phyloP scores from a whole-genome alignment of 2,888 invertebrate genomes.

The Dynastes tityus region DNA sequence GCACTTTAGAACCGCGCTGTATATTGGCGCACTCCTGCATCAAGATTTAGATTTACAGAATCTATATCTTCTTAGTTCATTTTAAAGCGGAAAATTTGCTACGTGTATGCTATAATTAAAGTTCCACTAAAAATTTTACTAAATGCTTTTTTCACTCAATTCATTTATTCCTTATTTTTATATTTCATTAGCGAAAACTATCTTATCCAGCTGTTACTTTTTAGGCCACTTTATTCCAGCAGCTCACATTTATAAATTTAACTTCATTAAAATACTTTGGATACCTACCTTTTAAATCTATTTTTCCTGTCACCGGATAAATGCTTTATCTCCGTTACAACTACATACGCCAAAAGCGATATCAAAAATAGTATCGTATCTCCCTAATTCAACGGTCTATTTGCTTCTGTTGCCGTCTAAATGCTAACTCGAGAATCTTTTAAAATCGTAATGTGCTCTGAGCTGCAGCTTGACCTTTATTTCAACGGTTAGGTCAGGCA shows the following conservation, averaged over 20 bases:
- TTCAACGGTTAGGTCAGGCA: constrained; percentile 46
- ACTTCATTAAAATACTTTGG: neutral
- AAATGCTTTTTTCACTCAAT: too few relatives aligned
- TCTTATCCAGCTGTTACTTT: too few relatives aligned
- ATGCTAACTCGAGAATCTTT: constrained; percentile 26
- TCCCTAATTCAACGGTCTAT: neutral
- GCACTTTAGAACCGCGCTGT: too few relatives aligned
- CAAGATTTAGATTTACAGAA: too few relatives aligned
- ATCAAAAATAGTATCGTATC: neutral
- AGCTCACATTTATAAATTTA: neutral
- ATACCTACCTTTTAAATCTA: neutral
- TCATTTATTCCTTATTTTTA: too few relatives aligned
- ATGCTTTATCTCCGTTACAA: neutral
- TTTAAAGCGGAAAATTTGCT: too few relatives aligned
- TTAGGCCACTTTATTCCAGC: too few relatives aligned
- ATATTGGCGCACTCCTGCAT: too few relatives aligned
- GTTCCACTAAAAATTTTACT: too few relatives aligned
- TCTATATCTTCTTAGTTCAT: too few relatives aligned
- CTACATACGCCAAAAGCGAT: neutral
- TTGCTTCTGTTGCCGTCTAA: neutral
- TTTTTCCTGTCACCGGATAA: neutral
- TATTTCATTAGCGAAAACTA: too few relatives aligned
- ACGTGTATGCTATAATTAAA: too few relatives aligned
- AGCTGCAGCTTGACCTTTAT: constrained; percentile 49
- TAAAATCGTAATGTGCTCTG: constrained; percentile 17